Evolutionary conservation across 2,797 vertebrate genomes (phyloP).

Genomic region (Selene dorsalis): DNA sequence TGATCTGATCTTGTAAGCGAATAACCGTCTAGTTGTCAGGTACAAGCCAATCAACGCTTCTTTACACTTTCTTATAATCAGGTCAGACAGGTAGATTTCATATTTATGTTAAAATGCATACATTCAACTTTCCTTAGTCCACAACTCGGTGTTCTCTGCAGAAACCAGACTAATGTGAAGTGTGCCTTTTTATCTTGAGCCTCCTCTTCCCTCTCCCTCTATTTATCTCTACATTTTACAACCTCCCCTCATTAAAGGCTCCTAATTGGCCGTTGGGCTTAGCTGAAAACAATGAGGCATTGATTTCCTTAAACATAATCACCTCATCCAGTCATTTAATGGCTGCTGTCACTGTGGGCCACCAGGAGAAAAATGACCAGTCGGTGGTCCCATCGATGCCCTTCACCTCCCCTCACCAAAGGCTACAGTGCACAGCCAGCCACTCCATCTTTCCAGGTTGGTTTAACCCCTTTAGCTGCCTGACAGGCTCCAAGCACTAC

Average conservation of each 20-base stretch:
- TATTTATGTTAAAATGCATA: neutral
- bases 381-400: conserved; percentile 77
- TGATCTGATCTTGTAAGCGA: neutral
- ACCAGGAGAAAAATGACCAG: conserved; percentile 80
- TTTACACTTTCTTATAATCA: neutral
- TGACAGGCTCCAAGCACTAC: conserved; percentile 72
- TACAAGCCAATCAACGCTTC: neutral
- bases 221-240: conserved; percentile 58
- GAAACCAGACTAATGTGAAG: conserved; percentile 12
- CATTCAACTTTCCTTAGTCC: neutral
- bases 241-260: conserved; percentile 76
- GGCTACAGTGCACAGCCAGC: conserved; percentile 73
- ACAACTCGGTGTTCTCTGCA: neutral
- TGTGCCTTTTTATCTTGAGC: conserved; percentile 7
- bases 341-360: conserved; percentile 78
- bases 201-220: conserved; percentile 4
- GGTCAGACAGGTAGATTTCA: neutral
- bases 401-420: conserved; percentile 81
- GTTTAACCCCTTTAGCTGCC: conserved; percentile 76
- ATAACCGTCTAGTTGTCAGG: neutral
- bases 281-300: conserved; percentile 82
- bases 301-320: conserved; percentile 85
- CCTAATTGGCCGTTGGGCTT: conserved; percentile 83
- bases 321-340: conserved; percentile 81
- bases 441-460: conserved; percentile 78